Base-by-base conservation (phyloP, 2,888 invertebrate genomes). In the Stegana nigrithorax region DNA sequence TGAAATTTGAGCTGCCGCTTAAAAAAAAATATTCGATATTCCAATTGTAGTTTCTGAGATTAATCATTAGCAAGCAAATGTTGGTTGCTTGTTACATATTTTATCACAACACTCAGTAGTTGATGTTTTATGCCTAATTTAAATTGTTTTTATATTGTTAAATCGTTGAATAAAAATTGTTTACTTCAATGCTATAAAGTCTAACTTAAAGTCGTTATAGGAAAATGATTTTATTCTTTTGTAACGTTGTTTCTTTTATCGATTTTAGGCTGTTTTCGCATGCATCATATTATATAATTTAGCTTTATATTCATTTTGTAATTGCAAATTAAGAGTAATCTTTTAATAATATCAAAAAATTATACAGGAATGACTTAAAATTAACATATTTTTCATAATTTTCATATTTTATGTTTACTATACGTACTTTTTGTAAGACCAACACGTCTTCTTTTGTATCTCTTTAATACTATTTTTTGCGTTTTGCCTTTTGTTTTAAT, bases 121-220 rank as follows among this genome's bases (percentile, higher is more conserved):
- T 75, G 78, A 21, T 17, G 19, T 44, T 44, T 29, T 47, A n/a
- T n/a, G n/a, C n/a, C n/a, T 21, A 14, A 53, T 53, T 27, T 26
- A 25, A 25, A n/a, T 29, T 32, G 8, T 32, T 63, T 70, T 36
- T 39, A 65, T 58, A 65, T 55, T 21, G 17, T 39, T 39, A 17
- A 39, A 32, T 29, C 27, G 17, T 66, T 81, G 75, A 81, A 69
- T 75, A 73, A 66, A 91, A 87, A 68, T 59, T 59, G 14, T 64
- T 58, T 42, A 63, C 59, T 69, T 63, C 67, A 70, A 56, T 29
- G 69, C 71, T 75, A 75, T 71, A 73, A 69, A 75, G 68, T 75
- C 75, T 77, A 79, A 75, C 80, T 75, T 79, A 78, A 65, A 21
- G 3, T 32, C 66, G 67, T 65, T 73, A 68, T 64, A 78, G 73